Evolutionary conservation across 2,888 invertebrate genomes (phyloP).

Genomic region (Galerucella nymphaeae): DNA sequence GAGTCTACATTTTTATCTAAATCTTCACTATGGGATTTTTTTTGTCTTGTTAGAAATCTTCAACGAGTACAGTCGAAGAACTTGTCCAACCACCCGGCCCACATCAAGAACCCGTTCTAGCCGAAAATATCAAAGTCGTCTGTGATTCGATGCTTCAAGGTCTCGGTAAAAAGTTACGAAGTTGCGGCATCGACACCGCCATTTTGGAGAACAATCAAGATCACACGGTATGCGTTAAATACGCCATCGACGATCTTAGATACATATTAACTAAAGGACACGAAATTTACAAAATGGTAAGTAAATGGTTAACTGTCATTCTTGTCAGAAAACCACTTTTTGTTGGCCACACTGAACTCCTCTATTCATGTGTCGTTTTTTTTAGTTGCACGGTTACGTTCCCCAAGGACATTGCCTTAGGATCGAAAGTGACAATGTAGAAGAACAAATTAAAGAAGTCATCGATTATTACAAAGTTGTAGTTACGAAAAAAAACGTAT

Average conservation of each 20-base stretch:
- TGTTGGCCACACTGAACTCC: too few species aligned
- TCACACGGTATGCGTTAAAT: conserved; percentile 67
- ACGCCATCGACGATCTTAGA: conserved; percentile 67
- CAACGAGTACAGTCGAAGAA: conserved; percentile 37
- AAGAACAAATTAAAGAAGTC: conserved; percentile 76
- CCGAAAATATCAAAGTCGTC: conserved; percentile 64
- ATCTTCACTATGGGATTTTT: neutral
- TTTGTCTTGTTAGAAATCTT: conserved; percentile 33
- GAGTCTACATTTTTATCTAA: too few species aligned
- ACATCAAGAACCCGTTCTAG: conserved; percentile 51
- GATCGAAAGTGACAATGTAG: conserved; percentile 68
- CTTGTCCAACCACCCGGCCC: conserved; percentile 56
- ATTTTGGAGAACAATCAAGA: conserved; percentile 66
- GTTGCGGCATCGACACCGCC: conserved; percentile 72
- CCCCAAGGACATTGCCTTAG: conserved; percentile 71
- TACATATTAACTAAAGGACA: conserved; percentile 70
- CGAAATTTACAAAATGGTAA: conserved; percentile 63
- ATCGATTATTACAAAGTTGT: conserved; percentile 74
- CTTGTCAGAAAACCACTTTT: too few species aligned
- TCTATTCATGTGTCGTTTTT: too few species aligned
- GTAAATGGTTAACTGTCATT: too few species aligned
- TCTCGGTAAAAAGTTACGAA: conserved; percentile 72
- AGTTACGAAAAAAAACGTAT: conserved; percentile 73
- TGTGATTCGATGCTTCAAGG: conserved; percentile 73
- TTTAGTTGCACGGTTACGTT: conserved; percentile 66